These are phyloP conservation scores for Leptinotarsa juncta DNA, from an alignment of 2,888 invertebrate genomes.

Conservation along the genomic window DNA sequence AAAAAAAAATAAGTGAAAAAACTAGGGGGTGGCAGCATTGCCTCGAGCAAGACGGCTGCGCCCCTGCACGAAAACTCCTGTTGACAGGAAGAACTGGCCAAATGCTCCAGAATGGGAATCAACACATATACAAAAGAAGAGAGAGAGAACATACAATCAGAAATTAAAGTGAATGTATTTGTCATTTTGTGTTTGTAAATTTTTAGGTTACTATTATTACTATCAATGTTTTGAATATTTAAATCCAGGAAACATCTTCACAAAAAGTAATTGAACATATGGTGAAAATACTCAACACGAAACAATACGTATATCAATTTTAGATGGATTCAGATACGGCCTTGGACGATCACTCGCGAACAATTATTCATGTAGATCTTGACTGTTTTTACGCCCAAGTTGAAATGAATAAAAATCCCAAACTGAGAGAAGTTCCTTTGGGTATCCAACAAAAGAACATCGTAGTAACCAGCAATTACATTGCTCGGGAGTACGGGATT, in stretches of 20 bases:
- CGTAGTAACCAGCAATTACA: conserved; percentile 87
- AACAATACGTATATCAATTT: conserved; percentile 28
- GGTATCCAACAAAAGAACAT: conserved; percentile 88
- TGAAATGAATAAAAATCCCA: conserved; percentile 80
- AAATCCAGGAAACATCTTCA: neutral
- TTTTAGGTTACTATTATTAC: too few species aligned
- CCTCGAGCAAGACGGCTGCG: too few species aligned
- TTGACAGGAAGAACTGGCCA: too few species aligned
- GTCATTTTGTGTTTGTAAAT: too few species aligned
- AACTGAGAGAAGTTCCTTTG: conserved; percentile 74
- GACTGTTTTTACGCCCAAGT: conserved; percentile 91
- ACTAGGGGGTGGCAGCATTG: too few species aligned
- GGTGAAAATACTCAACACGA: neutral
- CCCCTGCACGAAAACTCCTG: too few species aligned
- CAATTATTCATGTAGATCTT: conserved; percentile 83
- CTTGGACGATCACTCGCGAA: conserved; percentile 71
- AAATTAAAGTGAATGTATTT: too few species aligned
- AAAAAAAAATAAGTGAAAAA: too few species aligned
- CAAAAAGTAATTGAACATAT: neutral
- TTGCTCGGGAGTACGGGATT: conserved; percentile 80
- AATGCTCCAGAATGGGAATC: too few species aligned
- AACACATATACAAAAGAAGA: too few species aligned
- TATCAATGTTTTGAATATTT: neutral
- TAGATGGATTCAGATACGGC: conserved; percentile 37
- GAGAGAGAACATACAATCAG: too few species aligned